Evolutionary conservation across 2,113 vertebrate genomes (phyloP), one percentile per base, ranked within the genome.

Genomic region (Rhea pennata): DNA sequence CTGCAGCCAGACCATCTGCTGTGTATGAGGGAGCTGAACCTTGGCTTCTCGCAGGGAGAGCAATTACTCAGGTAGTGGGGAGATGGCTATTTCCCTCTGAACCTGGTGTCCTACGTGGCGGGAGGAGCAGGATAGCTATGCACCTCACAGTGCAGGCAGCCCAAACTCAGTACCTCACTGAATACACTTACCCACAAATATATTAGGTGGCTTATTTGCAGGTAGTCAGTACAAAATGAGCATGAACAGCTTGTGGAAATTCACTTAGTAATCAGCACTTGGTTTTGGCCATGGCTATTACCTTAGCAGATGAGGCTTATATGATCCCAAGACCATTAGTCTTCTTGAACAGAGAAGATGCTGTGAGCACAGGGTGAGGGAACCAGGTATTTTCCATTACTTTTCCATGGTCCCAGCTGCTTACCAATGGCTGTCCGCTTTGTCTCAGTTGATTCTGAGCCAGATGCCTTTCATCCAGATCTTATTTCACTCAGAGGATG

Each of bases 301-400:
- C 71, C 2, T 5, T 1, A 79, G 84, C 89, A 95, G 87, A 87
- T 87, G 91, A 95, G 89, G 87, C 15, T 92, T 36, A 31, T 46
- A 2, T 79, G 92, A 92, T 84, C 89, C 64, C 67, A 71, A 54
- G 75, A 90, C 75, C 56, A 90, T 92, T 23, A 65, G 61, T 95
- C 89, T 42, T 74, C 64, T 58, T 3, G 10, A 95, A 27, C 7
- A 88, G 78, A 64, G 40, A 74, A 80, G 78, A 56, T 80, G 87
- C 78, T 95, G 78, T 78, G 92, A 95, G 69, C 95, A 77, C 78
- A 78, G 78, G 10, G 39, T 39, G 84, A 96, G 75, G 78, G 91
- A 87, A 93, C 61, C 78, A 80, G 6, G 1, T 17, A 73, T 95
- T 93, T 89, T 58, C 65, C 64, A 71, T 90, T 59, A 46, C 48